Evolutionary conservation across 2,113 vertebrate species (phyloP), one percentile per base, ranked within the genome.

Genomic region (Halcyon malimbica): DNA sequence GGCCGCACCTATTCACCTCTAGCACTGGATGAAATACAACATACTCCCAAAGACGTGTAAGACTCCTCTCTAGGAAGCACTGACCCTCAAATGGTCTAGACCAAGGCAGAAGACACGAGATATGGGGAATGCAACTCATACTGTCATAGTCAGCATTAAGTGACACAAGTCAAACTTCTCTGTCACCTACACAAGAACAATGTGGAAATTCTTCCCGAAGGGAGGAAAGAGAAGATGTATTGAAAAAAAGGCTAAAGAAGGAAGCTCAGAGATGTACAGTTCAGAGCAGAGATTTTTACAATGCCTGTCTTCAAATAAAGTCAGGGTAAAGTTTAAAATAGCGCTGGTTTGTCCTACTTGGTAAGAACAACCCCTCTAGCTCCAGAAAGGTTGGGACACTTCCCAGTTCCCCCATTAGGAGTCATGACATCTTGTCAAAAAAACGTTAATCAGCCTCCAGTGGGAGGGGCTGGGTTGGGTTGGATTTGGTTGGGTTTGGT

Each of bases 401-500:
- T 46, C 54, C 51, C 77, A 70, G 4, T 29, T 42, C 16, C 50
- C 6, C 26, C 39, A 13, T n/a, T 8, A 19, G 48, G 65, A 79
- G 11, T 9, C 60, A 69, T 17, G 35, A 18, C 15, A 51, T 13
- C 60, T 26, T 53, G n/a, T 33, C 31, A 37, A 57, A 76, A 51
- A 51, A n/a, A 2, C 12, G 25, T 23, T 9, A 15, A 13, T 13
- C 15, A 44, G 39, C 16, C 29, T 73, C 11, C 33, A 21, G 37
- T n/a, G 11, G 48, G 29, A 77, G 9, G 11, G 57, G 13, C 15
- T 35, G 18, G 15, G 8, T 1, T 88, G 46, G 18, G 13, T 31
- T 78, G 3, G 20, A 7, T 4, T 35, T 20, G 16, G 2, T 24
- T 68, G 11, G 13, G 2, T 29, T 56, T 31, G 4, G 2, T 29